Evolutionary conservation across 2,888 invertebrate species (phyloP), one percentile per base, ranked within the genome.

Genomic region (Drosophila longiperda): DNA sequence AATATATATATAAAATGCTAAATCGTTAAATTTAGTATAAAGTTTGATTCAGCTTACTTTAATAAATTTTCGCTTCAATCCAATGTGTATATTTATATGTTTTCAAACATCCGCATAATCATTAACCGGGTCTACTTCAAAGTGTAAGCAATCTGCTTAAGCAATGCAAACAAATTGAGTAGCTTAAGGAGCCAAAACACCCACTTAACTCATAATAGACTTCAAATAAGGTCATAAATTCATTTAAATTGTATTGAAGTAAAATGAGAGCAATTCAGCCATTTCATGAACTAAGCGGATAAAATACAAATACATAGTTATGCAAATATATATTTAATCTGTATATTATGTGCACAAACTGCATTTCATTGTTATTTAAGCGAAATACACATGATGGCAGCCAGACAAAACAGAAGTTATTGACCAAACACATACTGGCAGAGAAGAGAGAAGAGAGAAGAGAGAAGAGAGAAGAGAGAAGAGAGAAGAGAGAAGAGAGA

Each of bases 251-350:
- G 49, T 38, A 58, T 49, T 66, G 48, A 38, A 20, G 34, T 34
- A 38, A 53, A 38, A 49, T 45, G 34, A 23, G 4, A n/a, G 61
- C 33, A n/a, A 17, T 29, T 20, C 45, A 15, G 36, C 17, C 40
- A 36, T 55, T 82, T 84, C 71, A 82, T 80, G 78, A 75, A 82
- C 71, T 65, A 36, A 17, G 5, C n/a, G 29, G 49, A 54, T 53
- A 48, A 40, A 11, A 38, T n/a, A 33, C 11, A 55, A 33, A 45
- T 45, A 26, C 32, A 40, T 23, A 34, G 4, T n/a, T 20, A 36
- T 33, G 17, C n/a, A n/a, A 33, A 33, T 26, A 17, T 33, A 17
- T 53, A 23, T 1, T 45, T n/a, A 1, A 34, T 29, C 12, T 40
- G 17, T 26, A 17, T 26, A 48, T 1, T 12, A 75, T 64, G 8